Evolutionary conservation across 2,797 vertebrate species (phyloP).

Genomic region (Betta splendens): DNA sequence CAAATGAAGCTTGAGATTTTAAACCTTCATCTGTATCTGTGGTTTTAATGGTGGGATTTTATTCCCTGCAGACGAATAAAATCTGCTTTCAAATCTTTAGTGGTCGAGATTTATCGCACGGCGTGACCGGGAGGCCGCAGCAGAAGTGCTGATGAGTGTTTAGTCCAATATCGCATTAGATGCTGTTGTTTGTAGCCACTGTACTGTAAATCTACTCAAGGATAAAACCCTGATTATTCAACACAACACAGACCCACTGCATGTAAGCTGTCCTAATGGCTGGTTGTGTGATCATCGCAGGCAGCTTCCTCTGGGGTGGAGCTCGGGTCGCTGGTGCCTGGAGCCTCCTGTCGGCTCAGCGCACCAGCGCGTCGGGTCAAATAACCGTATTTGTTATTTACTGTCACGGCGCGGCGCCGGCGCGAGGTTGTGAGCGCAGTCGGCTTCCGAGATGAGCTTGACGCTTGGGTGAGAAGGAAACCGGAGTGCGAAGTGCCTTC

Average conservation of each 20-base stretch:
- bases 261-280: conserved; percentile 9
- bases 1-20: too few relatives aligned
- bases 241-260: background rate
- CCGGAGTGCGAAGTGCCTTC: background rate
- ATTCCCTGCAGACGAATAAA: background rate
- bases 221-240: background rate
- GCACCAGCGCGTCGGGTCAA: conserved; percentile 4
- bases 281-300: conserved; percentile 26
- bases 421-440: background rate
- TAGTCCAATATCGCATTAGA: background rate
- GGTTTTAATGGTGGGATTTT: background rate
- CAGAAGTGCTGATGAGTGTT: background rate
- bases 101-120: background rate
- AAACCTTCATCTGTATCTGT: too few relatives aligned
- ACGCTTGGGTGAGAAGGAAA: background rate
- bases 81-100: background rate
- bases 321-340: conserved; percentile 26
- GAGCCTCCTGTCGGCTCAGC: conserved; percentile 29
- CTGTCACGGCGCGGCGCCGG: conserved; percentile 10
- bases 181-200: background rate
- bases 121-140: background rate
- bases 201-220: background rate
- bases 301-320: conserved; percentile 12
- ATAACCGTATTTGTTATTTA: conserved; percentile 11
- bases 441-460: background rate